Conservation (phyloP, 2,797 vertebrate species). For the Ctenopoma kingsleyae region DNA sequence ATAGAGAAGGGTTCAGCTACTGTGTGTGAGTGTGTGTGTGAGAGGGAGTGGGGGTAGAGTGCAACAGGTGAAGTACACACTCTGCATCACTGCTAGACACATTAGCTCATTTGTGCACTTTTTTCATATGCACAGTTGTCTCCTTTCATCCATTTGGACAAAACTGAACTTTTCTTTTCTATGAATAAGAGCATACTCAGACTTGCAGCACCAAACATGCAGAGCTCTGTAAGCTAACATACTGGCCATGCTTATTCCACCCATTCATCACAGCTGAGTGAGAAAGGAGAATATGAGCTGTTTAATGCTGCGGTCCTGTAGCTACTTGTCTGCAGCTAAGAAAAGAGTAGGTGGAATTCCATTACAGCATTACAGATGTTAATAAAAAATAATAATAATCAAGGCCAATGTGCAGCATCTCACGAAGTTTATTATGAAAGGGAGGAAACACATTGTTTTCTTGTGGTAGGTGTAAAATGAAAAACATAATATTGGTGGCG, state of each 20-base stretch:
- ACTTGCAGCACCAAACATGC: slow-evolving; percentile 39
- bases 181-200: slow-evolving; percentile 28
- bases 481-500: background rate
- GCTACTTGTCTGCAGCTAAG: slow-evolving; percentile 42
- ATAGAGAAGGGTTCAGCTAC: slow-evolving; percentile 44
- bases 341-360: slow-evolving; percentile 28
- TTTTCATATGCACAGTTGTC: slow-evolving; percentile 4
- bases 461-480: background rate
- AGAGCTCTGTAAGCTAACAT: slow-evolving; percentile 14
- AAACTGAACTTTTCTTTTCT: slow-evolving; percentile 35
- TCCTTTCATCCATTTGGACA: slow-evolving; percentile 34
- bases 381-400: slow-evolving; percentile 14
- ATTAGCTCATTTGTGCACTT: slow-evolving; percentile 27
- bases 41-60: slow-evolving; percentile 26
- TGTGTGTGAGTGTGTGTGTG: slow-evolving; percentile 37
- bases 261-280: slow-evolving; percentile 51
- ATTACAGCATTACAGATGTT: slow-evolving; percentile 49
- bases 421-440: background rate
- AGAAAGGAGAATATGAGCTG: slow-evolving; percentile 23
- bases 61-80: slow-evolving; percentile 63
- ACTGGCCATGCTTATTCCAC: slow-evolving; percentile 34
- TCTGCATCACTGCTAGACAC: slow-evolving; percentile 48
- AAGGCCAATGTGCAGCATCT: background rate
- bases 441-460: background rate
- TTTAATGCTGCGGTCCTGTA: slow-evolving; percentile 35